These are phyloP conservation scores for Plodia interpunctella DNA, from an alignment of 1,140 invertebrate species.

Conservation along the genomic window DNA sequence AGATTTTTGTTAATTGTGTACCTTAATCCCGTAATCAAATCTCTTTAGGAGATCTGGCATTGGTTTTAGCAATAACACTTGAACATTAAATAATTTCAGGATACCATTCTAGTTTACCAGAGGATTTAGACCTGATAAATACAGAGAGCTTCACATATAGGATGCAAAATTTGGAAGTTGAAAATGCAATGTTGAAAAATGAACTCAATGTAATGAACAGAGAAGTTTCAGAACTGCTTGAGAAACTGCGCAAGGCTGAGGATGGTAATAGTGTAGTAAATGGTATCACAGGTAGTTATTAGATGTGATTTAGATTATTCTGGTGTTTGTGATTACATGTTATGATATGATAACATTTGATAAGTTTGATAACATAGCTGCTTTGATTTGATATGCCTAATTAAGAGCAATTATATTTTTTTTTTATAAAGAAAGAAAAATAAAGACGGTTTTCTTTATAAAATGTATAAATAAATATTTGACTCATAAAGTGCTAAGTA, in stretches of 20 bases:
- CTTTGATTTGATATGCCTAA: neutral
- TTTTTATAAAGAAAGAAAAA: too few relatives aligned
- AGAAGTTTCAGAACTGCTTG: slow-evolving; percentile 55
- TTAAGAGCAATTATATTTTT: too few relatives aligned
- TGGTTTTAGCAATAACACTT: too few relatives aligned
- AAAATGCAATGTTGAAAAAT: slow-evolving; percentile 76
- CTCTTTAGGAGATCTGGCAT: too few relatives aligned
- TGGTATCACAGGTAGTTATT: slow-evolving; percentile 20
- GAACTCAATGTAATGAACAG: slow-evolving; percentile 67
- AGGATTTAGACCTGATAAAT: slow-evolving; percentile 44
- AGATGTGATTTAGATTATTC: slow-evolving; percentile 5
- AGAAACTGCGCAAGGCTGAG: slow-evolving; percentile 51
- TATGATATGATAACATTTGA: neutral
- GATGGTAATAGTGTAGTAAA: slow-evolving; percentile 49
- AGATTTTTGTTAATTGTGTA: too few relatives aligned
- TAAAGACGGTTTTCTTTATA: too few relatives aligned
- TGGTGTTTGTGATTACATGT: neutral
- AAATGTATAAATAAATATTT: too few relatives aligned
- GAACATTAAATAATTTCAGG: slow-evolving; percentile 48
- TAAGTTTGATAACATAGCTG: neutral
- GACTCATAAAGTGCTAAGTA: too few relatives aligned
- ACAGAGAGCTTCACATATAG: slow-evolving; percentile 56
- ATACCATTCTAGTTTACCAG: slow-evolving; percentile 39
- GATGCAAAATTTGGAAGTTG: slow-evolving; percentile 71
- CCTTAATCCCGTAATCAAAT: too few relatives aligned